Percentiles rank a stretch among this genome's conserved stretches.
phyloP scores from a whole-genome alignment of 2,888 invertebrate species.

The Macrophya annulata region DNA sequence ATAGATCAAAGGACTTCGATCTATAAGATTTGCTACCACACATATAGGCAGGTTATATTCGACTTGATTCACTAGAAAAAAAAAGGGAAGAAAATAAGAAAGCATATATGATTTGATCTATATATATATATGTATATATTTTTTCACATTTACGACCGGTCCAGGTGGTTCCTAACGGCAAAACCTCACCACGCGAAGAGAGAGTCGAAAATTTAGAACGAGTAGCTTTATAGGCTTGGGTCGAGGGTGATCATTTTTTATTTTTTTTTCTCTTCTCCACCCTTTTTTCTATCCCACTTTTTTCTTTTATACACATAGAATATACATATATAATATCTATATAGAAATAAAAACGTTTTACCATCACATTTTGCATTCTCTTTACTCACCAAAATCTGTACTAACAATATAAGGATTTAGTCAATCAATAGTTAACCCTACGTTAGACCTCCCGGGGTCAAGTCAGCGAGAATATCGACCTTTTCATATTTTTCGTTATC shows the following conservation, averaged over 20 bases:
- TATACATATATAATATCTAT: background rate
- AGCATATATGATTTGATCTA: background rate
- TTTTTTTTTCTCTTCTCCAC: background rate
- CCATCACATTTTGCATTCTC: background rate
- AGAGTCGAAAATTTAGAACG: conserved; percentile 41
- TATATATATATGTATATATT: background rate
- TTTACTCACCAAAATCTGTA: background rate
- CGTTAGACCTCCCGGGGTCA: background rate
- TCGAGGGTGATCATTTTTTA: conserved; percentile 31
- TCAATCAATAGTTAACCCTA: background rate
- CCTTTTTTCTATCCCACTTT: background rate
- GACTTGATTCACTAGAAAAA: conserved; percentile 35
- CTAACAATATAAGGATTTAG: background rate
- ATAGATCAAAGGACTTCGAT: conserved; percentile 17
- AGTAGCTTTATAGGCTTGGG: conserved; percentile 4
- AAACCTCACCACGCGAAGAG: conserved; percentile 33
- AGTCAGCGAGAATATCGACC: no score
- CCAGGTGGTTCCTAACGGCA: conserved; percentile 61
- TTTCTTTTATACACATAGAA: background rate
- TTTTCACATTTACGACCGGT: conserved; percentile 5
- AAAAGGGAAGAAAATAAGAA: background rate
- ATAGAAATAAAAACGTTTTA: background rate
- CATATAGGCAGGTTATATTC: background rate
- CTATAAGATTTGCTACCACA: background rate
- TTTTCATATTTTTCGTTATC: no score